Evolutionary conservation across 1,140 invertebrate genomes (phyloP), one percentile per base, ranked within the genome.

Genomic region (Scaptomyza montana): DNA sequence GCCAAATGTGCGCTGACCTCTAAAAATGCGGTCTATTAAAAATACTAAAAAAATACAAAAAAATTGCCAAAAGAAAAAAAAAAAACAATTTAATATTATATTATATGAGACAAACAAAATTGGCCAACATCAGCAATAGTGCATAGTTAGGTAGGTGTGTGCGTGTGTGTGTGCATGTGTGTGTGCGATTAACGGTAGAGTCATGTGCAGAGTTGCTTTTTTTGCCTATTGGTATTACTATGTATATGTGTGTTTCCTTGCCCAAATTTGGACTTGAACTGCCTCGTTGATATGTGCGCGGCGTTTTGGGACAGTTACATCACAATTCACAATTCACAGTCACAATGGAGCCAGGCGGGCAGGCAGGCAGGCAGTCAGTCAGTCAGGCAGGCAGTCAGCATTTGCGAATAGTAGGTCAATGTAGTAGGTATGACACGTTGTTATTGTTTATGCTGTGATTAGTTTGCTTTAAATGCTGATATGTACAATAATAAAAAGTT

Each of bases 361-460:
- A 16, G 16, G 16, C 16, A 16, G 16, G 16, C 16, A 1, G 16
- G 16, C 16, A 1, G 12, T 10, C 39, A 41, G 3, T 21, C 72
- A 78, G 71, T n/a, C n/a, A n/a, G n/a, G 16, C 16, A 1, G 12
- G 39, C 39, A 41, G 3, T 21, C 72, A 78, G 71, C 75, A 82
- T 89, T 89, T 89, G 77, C 74, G 56, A 89, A 89, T 89, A 89
- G 84, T 89, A 89, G 84, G 84, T 89, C 84, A 89, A 89, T 89
- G 77, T 82, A 4, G 2, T 25, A 79, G 77, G 63, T 53, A 33
- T 6, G 7, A 33, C 30, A 33, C 56, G 54, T 30, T 69, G 57
- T 16, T 47, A 46, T 47, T 36, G 62, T 63, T 73, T 57, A n/a
- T 57, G 62, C 41, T 54, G 71, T 80, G 78, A 80, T 80, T 80